Base-by-base conservation (phyloP, 2,888 invertebrate species). In the Melieria crassipennis region DNA sequence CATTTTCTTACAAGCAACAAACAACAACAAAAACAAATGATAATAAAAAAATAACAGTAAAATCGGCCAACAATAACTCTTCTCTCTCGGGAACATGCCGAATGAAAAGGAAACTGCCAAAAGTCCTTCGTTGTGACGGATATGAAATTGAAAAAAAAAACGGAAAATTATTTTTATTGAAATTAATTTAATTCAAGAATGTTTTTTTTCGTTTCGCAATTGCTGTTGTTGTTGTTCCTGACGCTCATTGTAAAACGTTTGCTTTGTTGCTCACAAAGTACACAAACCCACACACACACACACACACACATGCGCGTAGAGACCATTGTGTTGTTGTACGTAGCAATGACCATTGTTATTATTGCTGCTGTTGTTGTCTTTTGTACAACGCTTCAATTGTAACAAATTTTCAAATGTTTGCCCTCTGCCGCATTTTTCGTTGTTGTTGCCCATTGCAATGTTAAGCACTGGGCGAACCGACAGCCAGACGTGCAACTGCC, bases 151-250 rank as follows among this genome's bases (percentile, higher is more conserved):
- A 30, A 30, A 30, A 30, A 70, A 70, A 65, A 60, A 7, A 69
- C 67, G 73, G 71, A 64, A 69, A 73, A 73, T 64, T 48, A 64
- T 68, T 71, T 69, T 72, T 68, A 70, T 71, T 71, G 63, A 72
- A 75, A 74, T 74, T 74, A 74, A 74, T 74, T 72, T 72, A 47
- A 70, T 70, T 72, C 30, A 30, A 30, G 30, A 30, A 30, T 30
- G 30, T 74, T 68, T 62, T 67, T 73, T 48, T 65, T 50, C 52
- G 13, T n/a, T 70, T 42, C 52, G 48, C 45, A 55, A 52, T 7
- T 64, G 69, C 50, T 47, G 71, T 71, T 73, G 69, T 55, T 63
- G 65, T 52, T 48, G 43, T 30, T 30, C 30, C 3, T 30, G 46
- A 52, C 60, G 61, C 66, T 30, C 30, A 30, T 45, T 64, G 60